These are phyloP conservation scores for Epicauta chinensis DNA, from an alignment of 1,140 invertebrate species.

Conservation along the genomic window DNA sequence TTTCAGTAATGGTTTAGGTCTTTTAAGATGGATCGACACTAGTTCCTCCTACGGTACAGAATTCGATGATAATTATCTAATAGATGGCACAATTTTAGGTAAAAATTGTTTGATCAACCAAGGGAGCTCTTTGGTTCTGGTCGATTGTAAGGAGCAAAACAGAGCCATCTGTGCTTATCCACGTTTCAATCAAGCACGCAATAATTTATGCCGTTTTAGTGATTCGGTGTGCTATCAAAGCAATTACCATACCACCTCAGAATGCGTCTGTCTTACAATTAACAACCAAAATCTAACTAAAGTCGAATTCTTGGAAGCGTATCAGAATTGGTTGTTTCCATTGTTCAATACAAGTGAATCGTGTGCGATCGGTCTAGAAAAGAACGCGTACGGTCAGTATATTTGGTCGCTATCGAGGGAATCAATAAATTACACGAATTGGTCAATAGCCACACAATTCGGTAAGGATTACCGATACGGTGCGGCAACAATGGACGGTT, in stretches of 20 bases:
- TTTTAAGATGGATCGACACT: slow-evolving; percentile 3
- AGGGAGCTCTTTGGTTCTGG: neutral
- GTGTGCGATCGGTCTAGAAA: slow-evolving; percentile 2
- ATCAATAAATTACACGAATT: slow-evolving; percentile 9
- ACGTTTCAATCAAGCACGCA: neutral
- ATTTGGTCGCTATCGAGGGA: slow-evolving; percentile 11
- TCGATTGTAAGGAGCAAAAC: slow-evolving; percentile 1
- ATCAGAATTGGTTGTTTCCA: slow-evolving; percentile 4
- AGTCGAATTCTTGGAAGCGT: slow-evolving; percentile 3
- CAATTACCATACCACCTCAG: neutral
- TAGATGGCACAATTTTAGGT: neutral
- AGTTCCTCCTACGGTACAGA: neutral
- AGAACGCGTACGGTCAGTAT: neutral
- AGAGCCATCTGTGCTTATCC: neutral
- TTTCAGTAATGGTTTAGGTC: neutral
- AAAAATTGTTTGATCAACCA: slow-evolving; percentile 5
- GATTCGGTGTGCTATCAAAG: neutral
- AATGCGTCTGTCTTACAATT: slow-evolving; percentile 1
- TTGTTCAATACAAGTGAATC: neutral
- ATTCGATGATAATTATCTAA: neutral
- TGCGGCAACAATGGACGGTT: neutral
- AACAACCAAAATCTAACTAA: neutral
- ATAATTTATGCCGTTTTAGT: neutral
- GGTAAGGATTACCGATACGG: slow-evolving; percentile 1
- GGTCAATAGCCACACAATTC: slow-evolving; percentile 10